Evolutionary conservation across 2,888 invertebrate species (phyloP).

Genomic region (Metopia argyrocephala): DNA sequence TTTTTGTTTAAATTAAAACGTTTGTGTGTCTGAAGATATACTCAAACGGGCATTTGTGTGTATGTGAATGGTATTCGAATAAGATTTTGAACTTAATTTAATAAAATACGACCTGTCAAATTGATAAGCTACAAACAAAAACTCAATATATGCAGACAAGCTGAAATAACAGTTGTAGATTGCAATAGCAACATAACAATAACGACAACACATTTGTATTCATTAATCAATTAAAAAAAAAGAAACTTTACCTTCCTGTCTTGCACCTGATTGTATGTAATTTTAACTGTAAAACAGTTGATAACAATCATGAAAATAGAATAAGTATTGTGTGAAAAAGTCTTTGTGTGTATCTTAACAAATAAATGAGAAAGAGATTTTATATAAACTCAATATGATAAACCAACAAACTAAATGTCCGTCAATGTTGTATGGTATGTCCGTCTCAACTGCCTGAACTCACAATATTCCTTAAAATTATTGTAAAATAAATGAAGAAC

Average conservation of each 20-base stretch:
- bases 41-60: not conserved
- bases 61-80: constrained; percentile 46
- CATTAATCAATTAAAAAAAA: constrained; percentile 63
- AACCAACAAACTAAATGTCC: not conserved
- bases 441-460: constrained; percentile 26
- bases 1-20: not conserved
- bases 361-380: not conserved
- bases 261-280: constrained; percentile 64
- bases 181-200: constrained; percentile 11
- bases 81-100: constrained; percentile 64
- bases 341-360: not conserved
- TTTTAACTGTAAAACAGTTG: constrained; percentile 57
- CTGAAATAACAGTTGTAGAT: constrained; percentile 22
- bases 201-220: constrained; percentile 53
- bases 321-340: not conserved
- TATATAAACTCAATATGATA: constrained; percentile 10
- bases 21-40: not conserved
- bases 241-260: constrained; percentile 57
- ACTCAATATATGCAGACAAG: constrained; percentile 36
- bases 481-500: constrained; percentile 24
- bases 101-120: constrained; percentile 64
- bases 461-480: constrained; percentile 50
- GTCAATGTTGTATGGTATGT: constrained; percentile 40
- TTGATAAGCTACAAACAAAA: constrained; percentile 62
- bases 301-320: constrained; percentile 41